Percentiles rank a stretch among this genome's conserved stretches.
These are phyloP conservation scores for Cyclargus thomasi DNA, from an alignment of 1,140 invertebrate species.

Conservation along the genomic window DNA sequence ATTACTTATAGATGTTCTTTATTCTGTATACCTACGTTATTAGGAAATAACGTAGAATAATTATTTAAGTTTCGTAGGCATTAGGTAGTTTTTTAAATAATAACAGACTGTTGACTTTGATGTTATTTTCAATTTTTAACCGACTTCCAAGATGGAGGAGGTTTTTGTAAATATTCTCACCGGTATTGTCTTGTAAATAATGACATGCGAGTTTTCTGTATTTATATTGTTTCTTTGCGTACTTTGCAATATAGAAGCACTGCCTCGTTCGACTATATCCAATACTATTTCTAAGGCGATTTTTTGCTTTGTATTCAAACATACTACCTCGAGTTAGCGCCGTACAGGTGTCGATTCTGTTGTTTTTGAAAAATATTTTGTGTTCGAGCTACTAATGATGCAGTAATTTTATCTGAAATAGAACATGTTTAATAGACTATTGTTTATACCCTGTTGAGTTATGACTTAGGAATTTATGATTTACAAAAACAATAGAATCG, in stretches of 20 bases:
- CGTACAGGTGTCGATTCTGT: background rate
- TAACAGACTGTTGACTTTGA: constrained; percentile 10
- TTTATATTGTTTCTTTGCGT: background rate
- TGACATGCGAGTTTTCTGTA: background rate
- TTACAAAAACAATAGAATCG: too few relatives aligned
- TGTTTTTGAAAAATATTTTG: background rate
- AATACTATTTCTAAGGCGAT: background rate
- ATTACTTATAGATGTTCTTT: background rate
- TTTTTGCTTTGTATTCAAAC: background rate
- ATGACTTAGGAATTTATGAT: too few relatives aligned
- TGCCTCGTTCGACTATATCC: background rate
- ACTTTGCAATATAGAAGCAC: background rate
- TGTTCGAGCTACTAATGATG: background rate
- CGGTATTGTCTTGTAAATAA: constrained; percentile 9
- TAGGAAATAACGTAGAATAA: background rate
- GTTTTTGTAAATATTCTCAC: constrained; percentile 4
- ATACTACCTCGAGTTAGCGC: background rate
- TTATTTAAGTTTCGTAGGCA: constrained; percentile 5
- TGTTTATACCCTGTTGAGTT: too few relatives aligned
- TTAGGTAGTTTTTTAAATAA: constrained; percentile 9
- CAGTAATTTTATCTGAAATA: too few relatives aligned
- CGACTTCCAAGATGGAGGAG: too few relatives aligned
- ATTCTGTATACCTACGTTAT: background rate
- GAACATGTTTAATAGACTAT: too few relatives aligned
- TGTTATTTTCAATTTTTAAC: background rate